A percentile compares a stretch with the other conserved stretches of the same genome.
phyloP scores from a whole-genome alignment of 2,888 invertebrate species.

The Harpalus rubripes region DNA sequence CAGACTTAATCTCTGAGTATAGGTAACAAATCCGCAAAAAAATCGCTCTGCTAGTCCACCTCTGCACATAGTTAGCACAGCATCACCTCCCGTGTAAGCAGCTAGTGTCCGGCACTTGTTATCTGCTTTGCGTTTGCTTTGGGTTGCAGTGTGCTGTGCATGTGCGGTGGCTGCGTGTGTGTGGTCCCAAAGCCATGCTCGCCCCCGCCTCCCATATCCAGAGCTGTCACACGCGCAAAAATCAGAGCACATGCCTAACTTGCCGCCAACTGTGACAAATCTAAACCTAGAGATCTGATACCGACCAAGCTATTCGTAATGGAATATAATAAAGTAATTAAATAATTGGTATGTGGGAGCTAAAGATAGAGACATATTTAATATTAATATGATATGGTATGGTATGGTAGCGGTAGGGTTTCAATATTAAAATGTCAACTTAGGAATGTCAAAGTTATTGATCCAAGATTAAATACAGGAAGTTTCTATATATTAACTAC shows the following conservation, averaged over 20 bases:
- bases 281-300: background rate
- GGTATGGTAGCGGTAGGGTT: too few species aligned
- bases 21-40: too few species aligned
- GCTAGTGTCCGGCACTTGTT: conserved; percentile 47
- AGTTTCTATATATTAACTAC: too few species aligned
- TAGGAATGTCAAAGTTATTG: too few species aligned
- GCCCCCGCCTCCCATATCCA: background rate
- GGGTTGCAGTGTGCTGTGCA: conserved; percentile 20
- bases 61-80: conserved; percentile 11
- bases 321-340: too few species aligned
- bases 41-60: background rate
- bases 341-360: too few species aligned
- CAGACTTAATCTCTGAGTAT: too few species aligned
- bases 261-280: conserved; percentile 4
- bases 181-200: conserved; percentile 21
- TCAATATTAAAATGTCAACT: too few species aligned
- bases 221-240: conserved; percentile 17
- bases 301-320: too few species aligned
- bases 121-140: background rate
- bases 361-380: too few species aligned
- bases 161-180: conserved; percentile 47
- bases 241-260: conserved; percentile 30
- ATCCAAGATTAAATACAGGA: too few species aligned
- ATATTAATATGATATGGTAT: too few species aligned
- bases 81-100: conserved; percentile 38